These are phyloP conservation scores for Metopia argyrocephala DNA, from an alignment of 2,888 invertebrate genomes.

Conservation along the genomic window DNA sequence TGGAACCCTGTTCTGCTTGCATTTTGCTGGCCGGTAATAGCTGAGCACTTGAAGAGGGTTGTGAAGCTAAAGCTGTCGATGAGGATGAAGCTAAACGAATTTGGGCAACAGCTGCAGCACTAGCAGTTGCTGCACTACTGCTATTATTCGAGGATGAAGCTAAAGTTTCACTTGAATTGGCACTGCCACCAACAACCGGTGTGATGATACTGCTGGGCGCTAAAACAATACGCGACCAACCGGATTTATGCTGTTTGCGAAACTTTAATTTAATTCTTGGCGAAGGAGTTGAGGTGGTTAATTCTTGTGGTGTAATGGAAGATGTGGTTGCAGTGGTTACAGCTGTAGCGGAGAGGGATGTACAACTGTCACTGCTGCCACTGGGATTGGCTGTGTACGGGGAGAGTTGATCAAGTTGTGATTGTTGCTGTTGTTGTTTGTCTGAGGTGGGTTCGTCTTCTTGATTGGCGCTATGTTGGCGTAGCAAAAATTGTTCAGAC, in stretches of 20 bases:
- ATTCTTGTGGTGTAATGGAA: constrained; percentile 58
- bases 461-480: constrained; percentile 50
- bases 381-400: constrained; percentile 67
- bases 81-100: constrained; percentile 73
- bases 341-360: constrained; percentile 66
- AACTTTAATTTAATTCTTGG: constrained; percentile 78
- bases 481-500: constrained; percentile 73
- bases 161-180: constrained; percentile 69
- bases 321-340: constrained; percentile 52
- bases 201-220: constrained; percentile 70
- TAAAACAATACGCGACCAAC: constrained; percentile 76
- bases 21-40: constrained; percentile 84
- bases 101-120: constrained; percentile 63
- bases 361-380: constrained; percentile 74
- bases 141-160: constrained; percentile 69
- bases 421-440: constrained; percentile 56
- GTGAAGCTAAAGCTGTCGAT: constrained; percentile 72
- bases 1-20: constrained; percentile 95
- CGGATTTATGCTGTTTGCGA: constrained; percentile 76
- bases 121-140: constrained; percentile 64
- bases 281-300: constrained; percentile 74
- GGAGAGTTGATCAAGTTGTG: constrained; percentile 61
- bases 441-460: constrained; percentile 65
- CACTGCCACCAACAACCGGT: constrained; percentile 60
- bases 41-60: constrained; percentile 76